Evolutionary conservation across 2,888 invertebrate species (phyloP), one percentile per base, ranked within the genome.

Genomic region (Phymatocera aterrima): DNA sequence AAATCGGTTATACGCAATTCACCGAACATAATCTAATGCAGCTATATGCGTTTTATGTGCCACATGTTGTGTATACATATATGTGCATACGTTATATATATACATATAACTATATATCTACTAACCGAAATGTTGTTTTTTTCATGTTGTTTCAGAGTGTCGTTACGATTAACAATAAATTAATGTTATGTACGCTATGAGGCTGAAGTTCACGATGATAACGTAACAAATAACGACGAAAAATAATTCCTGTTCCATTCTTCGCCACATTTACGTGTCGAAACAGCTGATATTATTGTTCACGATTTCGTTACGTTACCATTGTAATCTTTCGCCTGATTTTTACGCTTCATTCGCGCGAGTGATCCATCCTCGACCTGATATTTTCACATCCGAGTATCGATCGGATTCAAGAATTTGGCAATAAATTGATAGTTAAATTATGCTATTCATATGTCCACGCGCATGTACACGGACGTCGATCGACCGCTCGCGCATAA

Each of bases 41-140:
- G 75, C 75, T 75, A 72, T 68, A 75, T 60, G 75, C 75, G 28
- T 54, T 75, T 40, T 40, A 57, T 60, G 75, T 75, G 75, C 75
- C 37, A 57, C 40, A 28, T 57, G 21, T 54, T 57, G 28, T 75
- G 57, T 57, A 43, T 48, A 72, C 18, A 31, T 31, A 21, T 48
- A 72, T 54, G 15, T 68, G 46, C n/a, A 24, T 68, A 46, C 46
- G 12, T 68, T 46, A 28, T 68, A n/a, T 31, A 12, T 15, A 37
- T 31, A 12, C 8, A 68, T 46, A 28, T 60, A n/a, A n/a, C n/a
- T n/a, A n/a, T n/a, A n/a, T n/a, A n/a, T n/a, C n/a, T 8, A 61
- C 61, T 65, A 65, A 65, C 65, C 2, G n/a, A 65, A n/a, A 28
- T 68, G 46, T 68, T 21, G 31, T 68, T 54, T 24, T 68, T 46